A percentile compares a stretch with the other conserved stretches of the same genome.
Evolutionary conservation across 2,797 vertebrate species (phyloP).

Genomic region (Buphagus erythrorhynchus): DNA sequence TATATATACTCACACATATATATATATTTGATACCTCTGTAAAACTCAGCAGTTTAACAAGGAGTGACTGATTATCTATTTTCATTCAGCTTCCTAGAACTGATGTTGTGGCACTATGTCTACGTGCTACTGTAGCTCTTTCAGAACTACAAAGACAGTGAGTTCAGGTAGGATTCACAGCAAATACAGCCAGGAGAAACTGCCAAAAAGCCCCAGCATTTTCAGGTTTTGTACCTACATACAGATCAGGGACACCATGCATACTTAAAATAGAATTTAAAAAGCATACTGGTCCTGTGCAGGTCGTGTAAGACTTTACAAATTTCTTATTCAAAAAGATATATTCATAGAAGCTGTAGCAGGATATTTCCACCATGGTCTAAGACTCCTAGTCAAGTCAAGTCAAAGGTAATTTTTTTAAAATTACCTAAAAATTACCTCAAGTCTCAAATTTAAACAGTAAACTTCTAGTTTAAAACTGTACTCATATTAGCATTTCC

Average conservation of each 20-base stretch:
- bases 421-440: not conserved
- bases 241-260: not conserved
- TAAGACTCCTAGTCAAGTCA: not conserved
- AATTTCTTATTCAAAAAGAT: not conserved
- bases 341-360: not conserved
- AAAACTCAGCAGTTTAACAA: not conserved
- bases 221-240: not conserved
- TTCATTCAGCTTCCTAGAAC: not conserved
- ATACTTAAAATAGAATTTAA: not conserved
- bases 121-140: accelerated
- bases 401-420: not conserved
- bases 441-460: not conserved
- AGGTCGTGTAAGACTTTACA: not conserved
- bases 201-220: not conserved
- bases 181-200: not conserved
- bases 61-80: not conserved
- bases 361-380: not conserved
- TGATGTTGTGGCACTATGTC: not conserved
- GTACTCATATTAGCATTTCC: not conserved
- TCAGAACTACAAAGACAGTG: not conserved
- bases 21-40: not conserved
- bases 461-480: not conserved
- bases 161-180: not conserved
- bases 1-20: not conserved
- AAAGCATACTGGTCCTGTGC: not conserved